A percentile compares a stretch with the other conserved stretches of the same genome.
Evolutionary conservation across 2,113 vertebrate genomes (phyloP).

Genomic region (Hyaena hyaena): DNA sequence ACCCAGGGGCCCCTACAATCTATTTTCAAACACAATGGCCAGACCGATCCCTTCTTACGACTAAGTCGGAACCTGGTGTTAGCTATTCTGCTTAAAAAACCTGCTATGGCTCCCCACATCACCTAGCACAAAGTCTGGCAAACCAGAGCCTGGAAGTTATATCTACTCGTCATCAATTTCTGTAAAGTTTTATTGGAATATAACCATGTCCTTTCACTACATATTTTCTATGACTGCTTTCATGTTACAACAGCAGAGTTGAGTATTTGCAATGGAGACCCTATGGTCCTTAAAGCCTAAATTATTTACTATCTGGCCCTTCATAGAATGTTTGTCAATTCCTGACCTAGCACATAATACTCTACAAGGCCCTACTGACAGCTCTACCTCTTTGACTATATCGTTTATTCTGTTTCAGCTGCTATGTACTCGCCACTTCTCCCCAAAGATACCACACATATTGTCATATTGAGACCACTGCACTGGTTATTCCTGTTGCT

Average conservation of each 20-base stretch:
- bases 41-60: not conserved
- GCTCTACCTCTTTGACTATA: not conserved
- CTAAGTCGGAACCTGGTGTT: not conserved
- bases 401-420: not conserved
- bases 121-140: not conserved
- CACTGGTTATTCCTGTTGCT: not conserved
- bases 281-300: not conserved
- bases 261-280: not conserved
- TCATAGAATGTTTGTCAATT: not conserved
- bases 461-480: not conserved
- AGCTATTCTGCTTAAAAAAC: not conserved
- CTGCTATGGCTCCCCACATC: not conserved
- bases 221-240: not conserved
- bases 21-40: not conserved
- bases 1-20: not conserved
- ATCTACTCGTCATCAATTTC: not conserved
- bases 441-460: not conserved
- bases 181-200: not conserved
- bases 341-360: not conserved
- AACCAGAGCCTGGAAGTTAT: not conserved
- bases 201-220: not conserved
- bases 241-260: not conserved
- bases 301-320: not conserved
- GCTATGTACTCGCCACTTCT: not conserved
- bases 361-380: not conserved